A percentile compares a stretch with the other conserved stretches of the same genome.
phyloP scores from a whole-genome alignment of 2,888 invertebrate genomes.

The Carpatolechia fugitivella region DNA sequence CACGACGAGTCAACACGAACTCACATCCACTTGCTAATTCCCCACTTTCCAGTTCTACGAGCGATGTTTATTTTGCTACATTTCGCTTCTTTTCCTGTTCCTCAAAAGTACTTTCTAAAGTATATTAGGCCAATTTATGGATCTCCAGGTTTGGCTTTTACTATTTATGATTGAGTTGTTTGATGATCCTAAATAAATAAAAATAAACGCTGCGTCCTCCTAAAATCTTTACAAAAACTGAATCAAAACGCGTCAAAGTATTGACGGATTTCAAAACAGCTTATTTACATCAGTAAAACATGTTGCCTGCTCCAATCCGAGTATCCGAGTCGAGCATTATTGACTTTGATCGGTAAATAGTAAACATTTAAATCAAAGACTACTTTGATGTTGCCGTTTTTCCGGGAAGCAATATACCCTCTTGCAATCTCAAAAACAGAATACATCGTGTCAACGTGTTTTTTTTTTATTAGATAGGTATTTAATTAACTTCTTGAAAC shows the following conservation, averaged over 20 bases:
- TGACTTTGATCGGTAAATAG: conserved; percentile 1
- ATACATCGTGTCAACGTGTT: too few relatives aligned
- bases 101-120: background rate
- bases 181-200: too few relatives aligned
- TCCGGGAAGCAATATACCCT: background rate
- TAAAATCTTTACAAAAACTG: too few relatives aligned
- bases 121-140: background rate
- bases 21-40: conserved; percentile 22
- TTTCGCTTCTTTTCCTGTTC: background rate
- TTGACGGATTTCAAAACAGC: background rate
- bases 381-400: background rate
- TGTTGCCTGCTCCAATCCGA: background rate
- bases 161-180: too few relatives aligned
- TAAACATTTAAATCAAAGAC: conserved; percentile 4
- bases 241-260: too few relatives aligned
- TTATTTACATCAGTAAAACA: background rate
- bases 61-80: background rate
- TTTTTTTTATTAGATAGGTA: too few relatives aligned
- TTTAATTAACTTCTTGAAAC: too few relatives aligned
- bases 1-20: conserved; percentile 15
- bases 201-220: too few relatives aligned
- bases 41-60: too few relatives aligned
- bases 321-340: background rate
- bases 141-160: background rate
- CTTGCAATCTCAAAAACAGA: too few relatives aligned